A percentile compares a stretch with the other conserved stretches of the same genome.
Conservation (phyloP, 2,888 invertebrate genomes). For the Xestia sexstrigata region DNA sequence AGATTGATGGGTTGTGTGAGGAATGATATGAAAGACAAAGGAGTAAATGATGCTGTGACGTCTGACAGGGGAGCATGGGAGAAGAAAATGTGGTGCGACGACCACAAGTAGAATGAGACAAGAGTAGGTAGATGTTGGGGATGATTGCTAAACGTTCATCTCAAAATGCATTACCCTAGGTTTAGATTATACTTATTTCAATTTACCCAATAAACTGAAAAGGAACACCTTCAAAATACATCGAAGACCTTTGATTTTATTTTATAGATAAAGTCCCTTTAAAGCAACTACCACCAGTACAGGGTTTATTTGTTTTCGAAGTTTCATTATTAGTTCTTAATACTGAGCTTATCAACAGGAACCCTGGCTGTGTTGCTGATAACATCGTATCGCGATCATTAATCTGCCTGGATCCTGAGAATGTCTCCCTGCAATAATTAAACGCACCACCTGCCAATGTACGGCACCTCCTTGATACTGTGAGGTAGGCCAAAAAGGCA, state of each 20-base stretch:
- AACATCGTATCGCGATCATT: slow-evolving; percentile 44
- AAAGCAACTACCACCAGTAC: not conserved
- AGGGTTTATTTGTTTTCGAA: not conserved
- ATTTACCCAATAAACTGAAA: not conserved
- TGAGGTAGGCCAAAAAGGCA: not conserved
- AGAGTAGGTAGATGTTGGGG: too few relatives aligned
- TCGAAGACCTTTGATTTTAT: not conserved
- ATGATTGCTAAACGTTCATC: not conserved
- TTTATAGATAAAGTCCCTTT: not conserved
- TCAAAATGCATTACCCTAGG: not conserved
- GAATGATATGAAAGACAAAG: too few relatives aligned
- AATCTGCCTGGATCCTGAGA: slow-evolving; percentile 41
- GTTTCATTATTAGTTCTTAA: slow-evolving; percentile 33
- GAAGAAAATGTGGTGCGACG: too few relatives aligned
- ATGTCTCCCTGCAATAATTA: slow-evolving; percentile 45
- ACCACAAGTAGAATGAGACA: too few relatives aligned
- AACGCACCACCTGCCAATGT: slow-evolving; percentile 45
- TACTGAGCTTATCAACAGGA: slow-evolving; percentile 25
- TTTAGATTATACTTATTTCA: not conserved
- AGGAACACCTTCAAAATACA: not conserved
- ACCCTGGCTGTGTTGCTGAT: slow-evolving; percentile 26
- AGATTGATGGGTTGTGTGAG: too few relatives aligned
- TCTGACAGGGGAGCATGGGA: too few relatives aligned
- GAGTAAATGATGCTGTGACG: too few relatives aligned
- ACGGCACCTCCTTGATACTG: not conserved